These are phyloP conservation scores for Phaethornis superciliosus DNA, from an alignment of 2,113 vertebrate species.

Conservation along the genomic window DNA sequence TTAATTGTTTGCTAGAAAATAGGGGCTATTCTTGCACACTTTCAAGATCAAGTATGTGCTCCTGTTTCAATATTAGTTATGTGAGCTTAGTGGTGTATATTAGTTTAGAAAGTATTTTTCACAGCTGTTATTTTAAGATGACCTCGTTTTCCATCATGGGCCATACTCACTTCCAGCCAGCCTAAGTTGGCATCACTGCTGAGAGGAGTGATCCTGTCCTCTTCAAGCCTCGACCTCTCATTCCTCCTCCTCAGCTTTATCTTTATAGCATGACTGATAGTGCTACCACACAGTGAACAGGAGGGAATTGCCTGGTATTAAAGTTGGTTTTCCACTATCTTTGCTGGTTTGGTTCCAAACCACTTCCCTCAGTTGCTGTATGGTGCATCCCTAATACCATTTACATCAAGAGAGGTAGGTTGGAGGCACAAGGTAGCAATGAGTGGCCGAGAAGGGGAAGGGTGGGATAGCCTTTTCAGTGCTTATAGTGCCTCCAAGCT, in stretches of 20 bases:
- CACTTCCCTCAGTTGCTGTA: background rate
- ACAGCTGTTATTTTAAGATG: slow-evolving; percentile 11
- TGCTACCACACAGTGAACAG: fast-evolving
- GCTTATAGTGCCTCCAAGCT: background rate
- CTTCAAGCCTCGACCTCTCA: background rate
- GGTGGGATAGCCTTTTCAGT: background rate
- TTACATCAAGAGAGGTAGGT: background rate
- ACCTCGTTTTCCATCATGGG: slow-evolving; percentile 16
- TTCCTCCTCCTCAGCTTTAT: background rate
- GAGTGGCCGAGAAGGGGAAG: background rate
- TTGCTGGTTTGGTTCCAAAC: background rate
- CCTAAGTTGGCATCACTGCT: background rate
- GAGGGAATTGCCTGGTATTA: background rate
- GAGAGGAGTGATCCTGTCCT: background rate
- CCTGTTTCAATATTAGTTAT: background rate
- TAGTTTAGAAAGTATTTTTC: slow-evolving; percentile 23
- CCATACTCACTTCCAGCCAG: background rate
- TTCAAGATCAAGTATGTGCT: background rate
- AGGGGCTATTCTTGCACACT: background rate
- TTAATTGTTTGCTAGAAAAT: background rate
- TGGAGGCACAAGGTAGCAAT: background rate
- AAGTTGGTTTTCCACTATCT: background rate
- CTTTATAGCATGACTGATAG: background rate
- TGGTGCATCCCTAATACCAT: background rate
- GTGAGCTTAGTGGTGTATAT: fast-evolving